These are phyloP conservation scores for Pseudochaenichthys georgianus DNA, from an alignment of 2,797 vertebrate genomes.

Conservation along the genomic window DNA sequence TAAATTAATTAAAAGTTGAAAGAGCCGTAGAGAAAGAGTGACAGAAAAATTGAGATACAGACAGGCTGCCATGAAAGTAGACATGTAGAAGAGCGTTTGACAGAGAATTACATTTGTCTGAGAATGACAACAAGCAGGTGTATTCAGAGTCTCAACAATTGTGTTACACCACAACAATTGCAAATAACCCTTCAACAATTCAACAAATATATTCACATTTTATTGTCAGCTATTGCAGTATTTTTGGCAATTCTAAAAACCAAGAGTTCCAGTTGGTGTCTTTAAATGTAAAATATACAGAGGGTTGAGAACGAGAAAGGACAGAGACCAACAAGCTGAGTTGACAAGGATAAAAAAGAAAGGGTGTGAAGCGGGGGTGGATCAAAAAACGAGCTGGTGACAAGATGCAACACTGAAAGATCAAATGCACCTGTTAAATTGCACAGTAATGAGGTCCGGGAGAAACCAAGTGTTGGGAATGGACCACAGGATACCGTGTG, in stretches of 20 bases:
- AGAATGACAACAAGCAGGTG: background rate
- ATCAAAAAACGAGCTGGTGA: constrained; percentile 30
- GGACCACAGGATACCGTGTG: constrained; percentile 53
- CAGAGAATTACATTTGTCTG: constrained; percentile 15
- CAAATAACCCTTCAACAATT: too few species aligned
- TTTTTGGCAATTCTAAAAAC: background rate
- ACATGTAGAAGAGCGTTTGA: constrained; percentile 7
- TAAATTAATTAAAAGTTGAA: constrained; percentile 69
- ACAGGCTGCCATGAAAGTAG: constrained; percentile 15
- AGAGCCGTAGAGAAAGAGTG: constrained; percentile 30
- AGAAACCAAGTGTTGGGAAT: constrained; percentile 65
- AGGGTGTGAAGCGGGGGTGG: background rate
- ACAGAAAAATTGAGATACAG: constrained; percentile 35
- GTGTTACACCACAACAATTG: too few species aligned
- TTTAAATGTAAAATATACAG: constrained; percentile 6
- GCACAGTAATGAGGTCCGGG: constrained; percentile 62
- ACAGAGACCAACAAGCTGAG: constrained; percentile 9
- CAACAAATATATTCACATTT: too few species aligned
- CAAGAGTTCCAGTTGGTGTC: background rate
- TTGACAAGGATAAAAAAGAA: constrained; percentile 8
- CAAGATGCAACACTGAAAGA: constrained; percentile 45
- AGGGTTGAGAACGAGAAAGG: background rate
- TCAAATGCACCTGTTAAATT: constrained; percentile 55
- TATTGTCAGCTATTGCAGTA: too few species aligned
- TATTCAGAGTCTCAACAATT: too few species aligned